A percentile compares a stretch with the other conserved stretches of the same genome.
Conservation (phyloP, 1,140 invertebrate species). For the Zaprionus camerounensis region DNA sequence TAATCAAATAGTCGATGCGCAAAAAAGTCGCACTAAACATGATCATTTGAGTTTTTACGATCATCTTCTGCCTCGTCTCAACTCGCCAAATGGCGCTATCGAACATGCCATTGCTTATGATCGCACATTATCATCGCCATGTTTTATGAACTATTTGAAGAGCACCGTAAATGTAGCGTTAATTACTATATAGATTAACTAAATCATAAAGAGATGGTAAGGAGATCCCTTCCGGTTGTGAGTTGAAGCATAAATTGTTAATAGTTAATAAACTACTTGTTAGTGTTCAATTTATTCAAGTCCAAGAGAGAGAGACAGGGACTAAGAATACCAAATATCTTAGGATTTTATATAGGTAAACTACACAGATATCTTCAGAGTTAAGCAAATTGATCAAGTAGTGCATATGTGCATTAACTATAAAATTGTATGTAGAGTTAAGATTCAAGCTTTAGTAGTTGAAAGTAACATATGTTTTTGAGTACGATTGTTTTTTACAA, state of each 20-base stretch:
- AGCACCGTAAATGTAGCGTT: background rate
- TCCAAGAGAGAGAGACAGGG: too few relatives aligned
- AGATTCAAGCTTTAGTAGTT: too few relatives aligned
- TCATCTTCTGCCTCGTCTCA: conserved; percentile 25
- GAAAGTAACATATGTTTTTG: too few relatives aligned
- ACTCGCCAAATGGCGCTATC: conserved; percentile 12
- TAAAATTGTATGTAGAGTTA: too few relatives aligned
- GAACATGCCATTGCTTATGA: conserved; percentile 18
- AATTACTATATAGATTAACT: conserved; percentile 1
- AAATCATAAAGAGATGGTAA: background rate
- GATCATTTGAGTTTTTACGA: conserved; percentile 64
- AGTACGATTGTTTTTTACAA: too few relatives aligned
- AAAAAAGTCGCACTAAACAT: conserved; percentile 69
- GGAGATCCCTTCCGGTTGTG: background rate
- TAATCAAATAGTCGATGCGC: conserved; percentile 78
- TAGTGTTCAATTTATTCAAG: background rate
- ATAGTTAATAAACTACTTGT: background rate
- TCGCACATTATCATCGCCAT: background rate
- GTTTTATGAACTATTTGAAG: background rate
- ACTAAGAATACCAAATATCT: too few relatives aligned
- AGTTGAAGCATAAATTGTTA: background rate
- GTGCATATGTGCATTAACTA: too few relatives aligned
- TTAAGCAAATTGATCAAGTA: too few relatives aligned
- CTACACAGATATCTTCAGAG: too few relatives aligned
- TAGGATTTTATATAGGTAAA: too few relatives aligned